phyloP scores from a whole-genome alignment of 1,140 invertebrate species.

The Ditylenchus dipsaci region DNA sequence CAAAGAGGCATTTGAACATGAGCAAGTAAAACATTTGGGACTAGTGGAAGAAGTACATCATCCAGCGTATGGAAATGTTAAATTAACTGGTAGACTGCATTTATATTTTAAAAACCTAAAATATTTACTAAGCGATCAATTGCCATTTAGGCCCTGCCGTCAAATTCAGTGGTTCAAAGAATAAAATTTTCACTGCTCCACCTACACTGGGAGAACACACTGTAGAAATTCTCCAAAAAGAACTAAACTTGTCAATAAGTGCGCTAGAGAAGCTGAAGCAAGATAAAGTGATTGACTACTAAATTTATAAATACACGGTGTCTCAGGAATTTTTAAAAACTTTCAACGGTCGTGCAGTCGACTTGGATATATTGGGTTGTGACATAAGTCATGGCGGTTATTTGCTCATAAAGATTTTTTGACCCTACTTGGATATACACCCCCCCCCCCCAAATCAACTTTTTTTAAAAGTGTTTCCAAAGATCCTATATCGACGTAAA shows the following conservation, averaged over 20 bases:
- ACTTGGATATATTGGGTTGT: too few species aligned
- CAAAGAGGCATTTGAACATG: slow-evolving; percentile 71
- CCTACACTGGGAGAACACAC: slow-evolving; percentile 84
- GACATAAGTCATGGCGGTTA: too few species aligned
- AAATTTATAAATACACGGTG: too few species aligned
- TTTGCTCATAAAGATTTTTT: too few species aligned
- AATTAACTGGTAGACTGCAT: slow-evolving; percentile 65
- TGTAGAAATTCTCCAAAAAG: slow-evolving; percentile 67
- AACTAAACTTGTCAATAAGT: slow-evolving; percentile 65
- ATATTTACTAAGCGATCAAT: slow-evolving; percentile 5
- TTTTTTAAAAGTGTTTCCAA: too few species aligned
- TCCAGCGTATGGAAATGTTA: slow-evolving; percentile 69
- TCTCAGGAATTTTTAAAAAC: too few species aligned
- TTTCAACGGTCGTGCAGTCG: too few species aligned
- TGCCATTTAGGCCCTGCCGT: slow-evolving; percentile 71
- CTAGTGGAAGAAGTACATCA: slow-evolving; percentile 75
- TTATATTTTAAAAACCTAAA: neutral
- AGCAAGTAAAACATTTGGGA: slow-evolving; percentile 65
- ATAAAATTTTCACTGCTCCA: slow-evolving; percentile 70
- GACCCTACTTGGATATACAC: too few species aligned
- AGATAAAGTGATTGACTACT: slow-evolving; percentile 63
- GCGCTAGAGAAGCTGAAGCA: slow-evolving; percentile 65
- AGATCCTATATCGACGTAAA: too few species aligned
- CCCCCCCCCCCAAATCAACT: too few species aligned
- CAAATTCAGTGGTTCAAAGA: slow-evolving; percentile 70